These are phyloP conservation scores for Cheilosia impressa DNA, from an alignment of 2,888 invertebrate genomes.

Conservation along the genomic window DNA sequence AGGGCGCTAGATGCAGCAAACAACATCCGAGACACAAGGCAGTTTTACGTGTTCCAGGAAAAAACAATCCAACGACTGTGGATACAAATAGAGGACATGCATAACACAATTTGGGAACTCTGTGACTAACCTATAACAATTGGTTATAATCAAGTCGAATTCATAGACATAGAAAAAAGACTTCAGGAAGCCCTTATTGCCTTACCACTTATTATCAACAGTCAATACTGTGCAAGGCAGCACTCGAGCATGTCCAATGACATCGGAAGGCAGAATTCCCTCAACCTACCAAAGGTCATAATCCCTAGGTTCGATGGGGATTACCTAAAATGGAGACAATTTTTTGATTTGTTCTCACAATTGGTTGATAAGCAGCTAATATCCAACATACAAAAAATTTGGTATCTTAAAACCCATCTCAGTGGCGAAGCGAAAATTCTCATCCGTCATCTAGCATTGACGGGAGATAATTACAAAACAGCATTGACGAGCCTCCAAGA, in stretches of 20 bases:
- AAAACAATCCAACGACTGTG: too few species aligned
- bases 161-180: slow-evolving; percentile 15
- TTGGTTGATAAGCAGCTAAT: slow-evolving; percentile 20
- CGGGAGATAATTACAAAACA: too few species aligned
- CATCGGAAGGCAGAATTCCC: slow-evolving; percentile 1
- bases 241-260: not conserved
- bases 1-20: too few species aligned
- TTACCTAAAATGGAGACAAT: slow-evolving; percentile 48
- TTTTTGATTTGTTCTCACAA: slow-evolving; percentile 44
- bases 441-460: too few species aligned
- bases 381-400: too few species aligned
- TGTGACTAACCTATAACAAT: not conserved
- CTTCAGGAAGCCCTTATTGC: slow-evolving; percentile 3
- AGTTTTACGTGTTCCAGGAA: too few species aligned
- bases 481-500: slow-evolving; percentile 51
- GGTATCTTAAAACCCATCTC: too few species aligned
- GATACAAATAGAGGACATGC: too few species aligned
- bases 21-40: too few species aligned
- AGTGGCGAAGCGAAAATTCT: too few species aligned
- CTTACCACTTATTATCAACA: not conserved
- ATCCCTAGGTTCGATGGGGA: slow-evolving; percentile 30
- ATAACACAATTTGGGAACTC: slow-evolving; percentile 6
- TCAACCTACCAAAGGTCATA: slow-evolving; percentile 36
- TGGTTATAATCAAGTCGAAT: slow-evolving; percentile 2
- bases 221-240: not conserved